These are phyloP conservation scores for Drosophila saltans DNA, from an alignment of 1,140 invertebrate genomes.

Conservation along the genomic window DNA sequence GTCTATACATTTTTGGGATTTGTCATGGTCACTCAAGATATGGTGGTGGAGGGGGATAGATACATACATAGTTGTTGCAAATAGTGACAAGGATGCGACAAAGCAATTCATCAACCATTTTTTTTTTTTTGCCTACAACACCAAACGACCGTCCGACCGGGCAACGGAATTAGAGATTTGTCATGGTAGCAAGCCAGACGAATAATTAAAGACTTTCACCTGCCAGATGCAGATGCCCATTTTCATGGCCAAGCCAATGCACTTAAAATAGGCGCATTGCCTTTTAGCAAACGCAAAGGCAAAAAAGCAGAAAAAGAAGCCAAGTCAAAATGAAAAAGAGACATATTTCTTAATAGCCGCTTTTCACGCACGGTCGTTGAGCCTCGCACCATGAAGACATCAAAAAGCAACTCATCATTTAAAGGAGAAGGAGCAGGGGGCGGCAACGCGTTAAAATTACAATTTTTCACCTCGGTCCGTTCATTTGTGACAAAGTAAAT, in stretches of 20 bases:
- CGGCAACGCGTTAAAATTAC: constrained; percentile 59
- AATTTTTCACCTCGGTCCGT: constrained; percentile 61
- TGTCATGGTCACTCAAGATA: constrained; percentile 39
- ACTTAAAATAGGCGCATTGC: constrained; percentile 75
- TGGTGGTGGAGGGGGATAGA: background rate
- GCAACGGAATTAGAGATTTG: constrained; percentile 53
- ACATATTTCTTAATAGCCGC: constrained; percentile 72
- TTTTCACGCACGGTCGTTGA: constrained; percentile 68
- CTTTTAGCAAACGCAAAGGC: constrained; percentile 38
- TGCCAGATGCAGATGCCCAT: constrained; percentile 49
- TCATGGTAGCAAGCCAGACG: constrained; percentile 59
- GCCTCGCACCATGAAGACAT: constrained; percentile 44
- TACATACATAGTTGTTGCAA: constrained; percentile 23
- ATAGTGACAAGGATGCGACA: constrained; percentile 52
- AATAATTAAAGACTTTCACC: constrained; percentile 80
- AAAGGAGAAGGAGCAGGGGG: background rate
- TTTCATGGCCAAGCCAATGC: constrained; percentile 76
- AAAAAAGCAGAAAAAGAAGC: background rate
- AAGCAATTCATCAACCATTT: constrained; percentile 69
- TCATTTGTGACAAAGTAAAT: constrained; percentile 20
- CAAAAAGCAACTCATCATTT: constrained; percentile 33
- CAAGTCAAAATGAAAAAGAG: constrained; percentile 17
- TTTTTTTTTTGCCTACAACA: constrained; percentile 49
- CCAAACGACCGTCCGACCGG: background rate
- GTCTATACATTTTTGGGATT: constrained; percentile 46